phyloP scores from a whole-genome alignment of 1,140 invertebrate genomes.

The Lepidostoma basale region DNA sequence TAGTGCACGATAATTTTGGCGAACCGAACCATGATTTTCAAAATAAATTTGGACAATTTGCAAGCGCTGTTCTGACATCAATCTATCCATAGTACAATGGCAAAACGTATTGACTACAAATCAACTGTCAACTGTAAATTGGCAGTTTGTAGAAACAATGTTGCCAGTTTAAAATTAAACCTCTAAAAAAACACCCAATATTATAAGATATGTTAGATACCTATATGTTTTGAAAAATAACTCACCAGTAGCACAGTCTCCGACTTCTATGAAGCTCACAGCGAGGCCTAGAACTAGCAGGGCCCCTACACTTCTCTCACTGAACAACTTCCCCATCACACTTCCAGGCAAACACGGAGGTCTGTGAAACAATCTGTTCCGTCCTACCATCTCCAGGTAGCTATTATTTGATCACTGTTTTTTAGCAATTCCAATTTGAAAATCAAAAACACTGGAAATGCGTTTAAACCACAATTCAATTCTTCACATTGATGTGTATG shows the following conservation, averaged over 20 bases:
- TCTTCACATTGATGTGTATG: neutral
- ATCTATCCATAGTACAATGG: neutral
- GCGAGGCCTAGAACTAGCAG: neutral
- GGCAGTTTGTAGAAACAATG: neutral
- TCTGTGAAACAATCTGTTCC: conserved; percentile 28
- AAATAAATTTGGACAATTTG: no score
- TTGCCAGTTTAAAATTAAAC: neutral
- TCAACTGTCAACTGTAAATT: neutral
- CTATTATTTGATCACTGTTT: neutral
- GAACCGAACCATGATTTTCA: no score
- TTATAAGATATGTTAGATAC: neutral
- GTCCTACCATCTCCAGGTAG: neutral
- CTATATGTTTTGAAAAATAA: neutral
- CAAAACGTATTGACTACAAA: neutral
- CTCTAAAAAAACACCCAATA: neutral
- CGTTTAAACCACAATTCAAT: neutral
- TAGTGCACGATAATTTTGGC: no score
- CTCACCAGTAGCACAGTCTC: neutral
- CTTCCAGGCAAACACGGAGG: conserved; percentile 30
- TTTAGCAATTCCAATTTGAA: neutral
- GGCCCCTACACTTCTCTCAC: conserved; percentile 8
- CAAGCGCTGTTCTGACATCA: neutral
- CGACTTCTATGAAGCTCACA: neutral
- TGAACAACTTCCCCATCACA: neutral
- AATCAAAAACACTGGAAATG: neutral